A percentile compares a stretch with the other conserved stretches of the same genome.
Evolutionary conservation across 2,888 invertebrate species (phyloP).

Genomic region (Cartodere bifasciata): DNA sequence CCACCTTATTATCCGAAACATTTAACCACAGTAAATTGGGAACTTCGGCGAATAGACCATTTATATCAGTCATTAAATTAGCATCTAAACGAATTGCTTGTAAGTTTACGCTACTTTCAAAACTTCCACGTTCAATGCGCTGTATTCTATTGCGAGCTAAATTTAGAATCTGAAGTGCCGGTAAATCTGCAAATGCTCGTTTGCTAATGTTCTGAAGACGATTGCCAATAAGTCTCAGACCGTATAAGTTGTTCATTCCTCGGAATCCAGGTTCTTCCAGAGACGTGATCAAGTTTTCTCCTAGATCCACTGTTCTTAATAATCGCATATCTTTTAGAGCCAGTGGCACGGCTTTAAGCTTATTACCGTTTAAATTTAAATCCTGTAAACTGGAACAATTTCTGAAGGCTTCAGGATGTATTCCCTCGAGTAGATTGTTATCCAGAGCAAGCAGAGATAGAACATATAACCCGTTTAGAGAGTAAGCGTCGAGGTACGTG

Average conservation of each 20-base stretch:
- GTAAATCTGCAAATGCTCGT: constrained; percentile 66
- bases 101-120: constrained; percentile 64
- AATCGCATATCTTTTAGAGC: constrained; percentile 77
- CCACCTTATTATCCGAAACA: constrained; percentile 80
- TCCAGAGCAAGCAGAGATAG: constrained; percentile 74
- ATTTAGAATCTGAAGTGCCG: constrained; percentile 74
- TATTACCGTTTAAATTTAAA: constrained; percentile 79
- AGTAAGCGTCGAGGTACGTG: constrained; percentile 71
- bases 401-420: constrained; percentile 78
- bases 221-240: constrained; percentile 80
- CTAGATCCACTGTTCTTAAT: constrained; percentile 77
- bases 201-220: constrained; percentile 70
- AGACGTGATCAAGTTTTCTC: constrained; percentile 75
- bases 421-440: constrained; percentile 70
- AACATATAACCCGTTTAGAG: constrained; percentile 78
- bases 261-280: constrained; percentile 73
- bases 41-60: constrained; percentile 72
- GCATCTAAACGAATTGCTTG: constrained; percentile 80
- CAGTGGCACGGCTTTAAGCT: constrained; percentile 64
- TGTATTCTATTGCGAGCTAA: constrained; percentile 75
- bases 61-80: constrained; percentile 70
- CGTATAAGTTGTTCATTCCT: constrained; percentile 75
- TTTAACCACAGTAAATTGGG: constrained; percentile 78
- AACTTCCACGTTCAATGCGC: constrained; percentile 66
- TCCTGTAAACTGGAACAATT: constrained; percentile 86